Conservation (phyloP, 2,113 vertebrate species). For the Sturnus vulgaris region DNA sequence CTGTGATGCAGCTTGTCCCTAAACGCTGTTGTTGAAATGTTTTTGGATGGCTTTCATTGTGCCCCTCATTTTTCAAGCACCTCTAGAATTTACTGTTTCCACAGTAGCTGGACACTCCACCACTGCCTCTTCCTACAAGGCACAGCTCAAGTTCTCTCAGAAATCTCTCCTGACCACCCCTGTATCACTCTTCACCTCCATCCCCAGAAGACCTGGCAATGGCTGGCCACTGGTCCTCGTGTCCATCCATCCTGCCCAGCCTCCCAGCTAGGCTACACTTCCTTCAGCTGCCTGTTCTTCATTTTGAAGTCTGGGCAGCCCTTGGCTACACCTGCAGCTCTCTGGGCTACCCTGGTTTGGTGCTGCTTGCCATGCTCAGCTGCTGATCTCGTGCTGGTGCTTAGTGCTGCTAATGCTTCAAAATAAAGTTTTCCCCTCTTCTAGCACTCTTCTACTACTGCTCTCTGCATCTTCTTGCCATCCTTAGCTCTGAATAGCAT, state of each 20-base stretch:
- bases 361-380: neutral
- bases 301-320: rapidly evolving
- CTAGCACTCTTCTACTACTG: neutral
- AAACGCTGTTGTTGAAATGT: neutral
- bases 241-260: rapidly evolving
- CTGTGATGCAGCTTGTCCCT: neutral
- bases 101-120: neutral
- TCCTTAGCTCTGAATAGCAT: neutral
- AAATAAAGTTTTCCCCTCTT: neutral
- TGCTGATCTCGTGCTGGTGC: neutral
- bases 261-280: neutral
- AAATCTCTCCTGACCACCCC: neutral
- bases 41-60: neutral
- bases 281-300: neutral
- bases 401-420: rapidly evolving
- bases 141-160: neutral
- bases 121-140: neutral
- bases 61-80: neutral
- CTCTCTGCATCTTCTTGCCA: neutral
- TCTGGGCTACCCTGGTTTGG: neutral
- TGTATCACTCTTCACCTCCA: neutral
- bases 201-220: neutral
- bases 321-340: neutral
- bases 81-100: neutral
- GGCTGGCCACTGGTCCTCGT: neutral